These are phyloP conservation scores for Botia kubotai DNA, from an alignment of 2,797 vertebrate species.

Conservation along the genomic window DNA sequence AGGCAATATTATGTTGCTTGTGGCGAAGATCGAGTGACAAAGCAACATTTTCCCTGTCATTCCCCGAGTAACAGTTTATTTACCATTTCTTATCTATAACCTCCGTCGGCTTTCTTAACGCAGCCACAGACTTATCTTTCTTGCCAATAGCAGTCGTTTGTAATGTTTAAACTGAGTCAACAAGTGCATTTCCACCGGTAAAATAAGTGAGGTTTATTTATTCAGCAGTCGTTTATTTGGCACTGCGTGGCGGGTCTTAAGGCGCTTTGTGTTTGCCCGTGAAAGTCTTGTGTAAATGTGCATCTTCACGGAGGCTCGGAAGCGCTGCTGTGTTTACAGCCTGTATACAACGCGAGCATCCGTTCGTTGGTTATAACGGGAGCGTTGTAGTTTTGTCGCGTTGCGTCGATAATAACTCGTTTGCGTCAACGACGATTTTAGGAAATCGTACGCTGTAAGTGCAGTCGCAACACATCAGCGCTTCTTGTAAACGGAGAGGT, in stretches of 20 bases:
- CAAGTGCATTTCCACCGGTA: constrained; percentile 12
- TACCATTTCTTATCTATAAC: neutral
- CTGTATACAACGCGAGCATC: neutral
- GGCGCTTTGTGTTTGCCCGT: neutral
- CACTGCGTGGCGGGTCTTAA: neutral
- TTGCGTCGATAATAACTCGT: constrained; percentile 13
- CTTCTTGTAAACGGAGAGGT: neutral
- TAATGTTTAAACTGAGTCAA: constrained; percentile 22
- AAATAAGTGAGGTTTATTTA: neutral
- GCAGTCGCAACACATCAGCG: neutral
- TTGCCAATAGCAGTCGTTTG: neutral
- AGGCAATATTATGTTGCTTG: neutral
- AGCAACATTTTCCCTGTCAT: constrained; percentile 1
- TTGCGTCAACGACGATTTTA: neutral
- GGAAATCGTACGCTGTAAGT: neutral
- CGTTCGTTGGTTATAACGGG: neutral
- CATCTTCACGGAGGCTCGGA: neutral
- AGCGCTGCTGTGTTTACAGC: neutral
- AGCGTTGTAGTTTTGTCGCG: constrained; percentile 7
- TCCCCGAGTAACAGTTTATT: constrained; percentile 17
- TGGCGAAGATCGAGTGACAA: neutral
- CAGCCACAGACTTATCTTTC: neutral
- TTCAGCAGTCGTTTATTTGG: neutral
- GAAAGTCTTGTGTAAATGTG: neutral
- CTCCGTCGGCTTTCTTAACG: neutral